Conservation (phyloP, 37 sponge, comb jelly and placozoan species). For the Mnemiopsis leidyi region DNA sequence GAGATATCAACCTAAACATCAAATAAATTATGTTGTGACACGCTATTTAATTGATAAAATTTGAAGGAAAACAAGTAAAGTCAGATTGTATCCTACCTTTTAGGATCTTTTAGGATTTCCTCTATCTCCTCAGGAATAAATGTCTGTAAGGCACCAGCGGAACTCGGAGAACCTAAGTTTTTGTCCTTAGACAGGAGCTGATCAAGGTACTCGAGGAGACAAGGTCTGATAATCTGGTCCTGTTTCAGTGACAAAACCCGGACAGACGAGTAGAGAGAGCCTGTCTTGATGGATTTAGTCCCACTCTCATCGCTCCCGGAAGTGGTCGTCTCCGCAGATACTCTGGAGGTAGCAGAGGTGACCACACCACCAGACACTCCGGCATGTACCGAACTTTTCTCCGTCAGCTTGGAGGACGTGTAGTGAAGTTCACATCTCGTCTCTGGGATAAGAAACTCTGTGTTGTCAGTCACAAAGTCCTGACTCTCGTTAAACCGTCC, state of each 20-base stretch:
- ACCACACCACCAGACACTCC: background rate
- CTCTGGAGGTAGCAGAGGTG: slow-evolving; percentile 15
- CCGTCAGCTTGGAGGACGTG: slow-evolving; percentile 15
- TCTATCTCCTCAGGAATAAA: slow-evolving; percentile 56
- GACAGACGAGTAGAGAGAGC: slow-evolving; percentile 53
- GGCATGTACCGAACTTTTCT: background rate
- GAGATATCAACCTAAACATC: too few relatives aligned
- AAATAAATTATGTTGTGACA: too few relatives aligned
- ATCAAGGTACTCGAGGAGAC: slow-evolving; percentile 85
- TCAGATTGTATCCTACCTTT: slow-evolving; percentile 1
- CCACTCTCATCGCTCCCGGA: background rate
- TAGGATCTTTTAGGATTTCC: slow-evolving; percentile 46
- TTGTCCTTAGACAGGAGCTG: slow-evolving; percentile 68
- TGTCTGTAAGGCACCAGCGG: slow-evolving; percentile 14
- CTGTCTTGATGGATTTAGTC: background rate
- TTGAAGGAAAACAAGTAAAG: too few relatives aligned
- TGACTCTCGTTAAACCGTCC: slow-evolving; percentile 34
- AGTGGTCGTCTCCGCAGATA: slow-evolving; percentile 9
- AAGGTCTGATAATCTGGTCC: slow-evolving; percentile 72
- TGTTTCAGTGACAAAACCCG: slow-evolving; percentile 70
- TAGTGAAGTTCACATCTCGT: slow-evolving; percentile 59
- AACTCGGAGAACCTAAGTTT: background rate
- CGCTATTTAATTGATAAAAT: too few relatives aligned
- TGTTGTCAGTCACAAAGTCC: slow-evolving; percentile 46
- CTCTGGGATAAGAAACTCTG: slow-evolving; percentile 59